A percentile compares a stretch with the other conserved stretches of the same genome.
phyloP scores from a whole-genome alignment of 2,797 vertebrate species.

The Chromis chromis region DNA sequence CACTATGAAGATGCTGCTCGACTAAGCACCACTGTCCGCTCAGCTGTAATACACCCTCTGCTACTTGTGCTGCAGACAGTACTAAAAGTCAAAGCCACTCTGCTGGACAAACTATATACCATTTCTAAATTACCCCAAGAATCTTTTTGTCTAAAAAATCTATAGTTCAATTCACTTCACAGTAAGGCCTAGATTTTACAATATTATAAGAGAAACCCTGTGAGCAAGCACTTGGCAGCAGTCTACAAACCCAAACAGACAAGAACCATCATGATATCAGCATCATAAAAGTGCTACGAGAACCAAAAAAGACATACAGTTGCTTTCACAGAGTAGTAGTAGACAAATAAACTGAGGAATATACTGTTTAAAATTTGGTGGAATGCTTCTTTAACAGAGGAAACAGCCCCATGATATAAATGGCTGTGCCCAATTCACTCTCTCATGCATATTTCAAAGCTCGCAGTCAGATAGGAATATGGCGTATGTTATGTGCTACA shows the following conservation, averaged over 20 bases:
- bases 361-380: conserved; percentile 21
- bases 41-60: no score
- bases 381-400: conserved; percentile 29
- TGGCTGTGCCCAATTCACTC: conserved; percentile 26
- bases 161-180: no score
- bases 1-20: no score
- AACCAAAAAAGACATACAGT: conserved; percentile 9
- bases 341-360: conserved; percentile 4
- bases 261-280: background rate
- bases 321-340: background rate
- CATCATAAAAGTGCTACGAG: background rate
- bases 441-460: conserved; percentile 60
- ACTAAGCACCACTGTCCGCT: no score
- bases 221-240: no score
- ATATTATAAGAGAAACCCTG: no score
- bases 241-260: background rate
- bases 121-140: background rate
- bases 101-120: no score
- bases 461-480: conserved; percentile 40
- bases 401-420: conserved; percentile 37
- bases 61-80: no score
- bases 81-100: no score
- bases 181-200: no score
- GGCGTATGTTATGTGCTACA: conserved; percentile 38
- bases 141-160: background rate